Evolutionary conservation across 2,797 vertebrate species (phyloP), one percentile per base, ranked within the genome.

Genomic region (Hirundo rustica): DNA sequence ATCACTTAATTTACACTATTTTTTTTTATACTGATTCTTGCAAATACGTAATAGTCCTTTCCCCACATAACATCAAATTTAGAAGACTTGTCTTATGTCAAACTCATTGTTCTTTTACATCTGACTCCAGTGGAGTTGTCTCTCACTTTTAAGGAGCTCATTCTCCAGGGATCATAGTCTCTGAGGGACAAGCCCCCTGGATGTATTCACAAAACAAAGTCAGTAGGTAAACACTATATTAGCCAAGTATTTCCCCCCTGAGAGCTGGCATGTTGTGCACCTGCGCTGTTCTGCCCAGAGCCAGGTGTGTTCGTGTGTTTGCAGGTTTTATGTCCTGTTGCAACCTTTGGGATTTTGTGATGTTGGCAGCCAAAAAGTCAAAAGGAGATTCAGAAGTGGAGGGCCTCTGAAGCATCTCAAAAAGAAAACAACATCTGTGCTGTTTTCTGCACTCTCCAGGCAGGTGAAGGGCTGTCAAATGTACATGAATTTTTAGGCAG

Each of bases 191-290:
- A 89, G 40, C 21, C 62, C 55, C 20, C 14, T 54, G 25, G 26
- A 57, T 29, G 38, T 50, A 62, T 45, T 64, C n/a, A 78, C 13
- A 75, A 30, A 86, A 36, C 10, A 67, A 58, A 38, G 32, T 65
- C 16, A 11, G 23, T 17, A 55, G 23, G 26, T 38, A 36, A 60
- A 34, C 0, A 0, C 27, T n/a, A 4, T 0, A 2, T 15, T 15
- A 72, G 29, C n/a, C 57, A 25, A 54, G 40, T 13, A 10, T 74
- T 64, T 74, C 1, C 3, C 27, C 7, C 4, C 34, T 18, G 22
- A 32, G 53, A 38, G 23, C 1, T 38, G 48, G 27, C 17, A 42
- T 32, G 23, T 53, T 21, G 3, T 72, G 22, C 79, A 57, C 12
- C 32, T 7, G 3, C 0, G 0, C 32, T 53, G 22, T 64, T 85